Evolutionary conservation across 2,888 invertebrate species (phyloP), one percentile per base, ranked within the genome.

Genomic region (Halictus ligatus): DNA sequence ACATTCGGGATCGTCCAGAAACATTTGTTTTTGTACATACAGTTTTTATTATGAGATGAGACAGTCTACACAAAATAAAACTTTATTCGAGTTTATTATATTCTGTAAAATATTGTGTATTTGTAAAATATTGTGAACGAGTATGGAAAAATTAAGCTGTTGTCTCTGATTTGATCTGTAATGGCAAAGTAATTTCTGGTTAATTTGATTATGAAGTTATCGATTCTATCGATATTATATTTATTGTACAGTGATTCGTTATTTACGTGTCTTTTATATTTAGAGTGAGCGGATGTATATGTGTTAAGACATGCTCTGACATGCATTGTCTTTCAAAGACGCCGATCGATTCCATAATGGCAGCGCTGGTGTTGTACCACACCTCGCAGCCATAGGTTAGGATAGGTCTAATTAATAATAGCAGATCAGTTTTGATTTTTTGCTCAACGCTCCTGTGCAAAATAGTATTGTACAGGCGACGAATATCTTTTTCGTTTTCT

Each of bases 341-440:
- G 13, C 58, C 25, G 10, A 72, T 7, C 29, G 21, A 12, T 15
- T 89, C 82, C 79, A 88, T 89, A 35, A 58, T 15, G 0, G 40
- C 3, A 1, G 85, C 75, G 4, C 48, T 43, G 0, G 73, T 75
- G 21, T 88, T 86, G 79, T 58, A 87, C 82, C 85, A 86, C 18
- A 75, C 80, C 21, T 79, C 76, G 43, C 81, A 84, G 0, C 58
- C 83, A 29, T 80, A 71, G 0, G 80, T 69, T 1, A 74, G 21
- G 40, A 75, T 60, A 15, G 43, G 58, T n/a, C 75, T 43, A 0
- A 75, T 40, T 25, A 75, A 3, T 43, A 60, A n/a, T 75, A 60
- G 43, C 75, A 60, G 4, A 75, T 75, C 18, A 78, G 25, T 71
- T 78, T 78, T 7, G 48, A 2, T 67, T 67, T 18, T 1, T 35